phyloP scores from a whole-genome alignment of 2,888 invertebrate species.

The Hirtodrosophila cameraria region DNA sequence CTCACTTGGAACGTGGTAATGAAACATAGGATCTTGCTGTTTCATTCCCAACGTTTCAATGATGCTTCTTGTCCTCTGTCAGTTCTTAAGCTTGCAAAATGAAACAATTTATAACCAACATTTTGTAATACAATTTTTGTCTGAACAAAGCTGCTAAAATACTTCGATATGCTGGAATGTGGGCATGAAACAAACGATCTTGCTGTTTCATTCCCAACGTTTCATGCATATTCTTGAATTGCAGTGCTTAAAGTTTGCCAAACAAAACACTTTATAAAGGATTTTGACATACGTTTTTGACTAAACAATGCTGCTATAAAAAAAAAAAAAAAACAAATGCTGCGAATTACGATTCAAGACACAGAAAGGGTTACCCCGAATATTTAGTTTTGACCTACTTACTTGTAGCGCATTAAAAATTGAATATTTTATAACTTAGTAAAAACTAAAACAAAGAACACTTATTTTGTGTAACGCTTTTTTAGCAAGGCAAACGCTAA shows the following conservation, averaged over 20 bases:
- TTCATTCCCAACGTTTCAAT: conserved; percentile 26
- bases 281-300: conserved; percentile 41
- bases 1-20: conserved; percentile 12
- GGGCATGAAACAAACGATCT: conserved; percentile 35
- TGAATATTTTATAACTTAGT: conserved; percentile 30
- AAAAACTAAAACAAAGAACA: conserved; percentile 3
- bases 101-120: conserved; percentile 11
- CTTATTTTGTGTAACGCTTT: conserved; percentile 49
- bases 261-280: conserved; percentile 18
- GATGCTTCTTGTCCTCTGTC: not conserved
- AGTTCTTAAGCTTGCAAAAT: conserved; percentile 13
- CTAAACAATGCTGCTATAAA: conserved; percentile 24
- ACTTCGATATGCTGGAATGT: conserved; percentile 19
- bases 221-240: not conserved
- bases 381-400: conserved; percentile 17
- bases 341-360: too few species aligned
- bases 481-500: conserved; percentile 53
- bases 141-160: conserved; percentile 15
- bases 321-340: too few species aligned
- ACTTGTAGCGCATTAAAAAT: conserved; percentile 3
- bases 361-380: conserved; percentile 1
- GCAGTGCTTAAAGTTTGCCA: conserved; percentile 30
- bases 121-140: conserved; percentile 37
- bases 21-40: conserved; percentile 34
- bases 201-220: conserved; percentile 41